Evolutionary conservation across 2,113 vertebrate species (phyloP), one percentile per base, ranked within the genome.

Genomic region (Oryzias curvinotus): DNA sequence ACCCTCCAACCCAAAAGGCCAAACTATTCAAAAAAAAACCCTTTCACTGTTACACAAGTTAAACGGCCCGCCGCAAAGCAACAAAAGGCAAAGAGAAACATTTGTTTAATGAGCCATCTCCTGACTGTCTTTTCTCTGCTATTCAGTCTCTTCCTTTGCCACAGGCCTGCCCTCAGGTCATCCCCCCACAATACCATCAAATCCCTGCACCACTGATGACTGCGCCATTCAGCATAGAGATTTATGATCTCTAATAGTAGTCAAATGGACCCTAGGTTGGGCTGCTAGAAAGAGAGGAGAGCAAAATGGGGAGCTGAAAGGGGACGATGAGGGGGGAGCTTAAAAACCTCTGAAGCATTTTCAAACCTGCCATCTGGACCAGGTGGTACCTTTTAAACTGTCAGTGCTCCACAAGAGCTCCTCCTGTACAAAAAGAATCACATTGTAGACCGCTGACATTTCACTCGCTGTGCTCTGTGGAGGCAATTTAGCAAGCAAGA

Each of bases 191-290:
- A 62, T 80, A 63, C 66, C 75, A 77, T 80, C 77, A 77, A 85
- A 81, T 76, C 73, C 80, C 65, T 49, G 70, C 74, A 30, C 70
- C 78, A 64, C 68, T 36, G 61, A 82, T 47, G 74, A 64, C 74
- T 54, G 67, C 51, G n/a, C 83, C 79, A 82, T 91, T 92, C 89
- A 85, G 50, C 18, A 4, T 7, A 16, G 77, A 90, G 90, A 92
- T 91, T 92, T 91, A 91, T 87, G 86, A 85, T 79, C 76, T 85
- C 69, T 90, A 88, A 91, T 87, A 82, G 84, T 66, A 65, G 83
- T 77, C 77, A 80, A 85, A 88, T 85, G 77, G 81, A 78, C 68
- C 75, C 8, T 52, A 68, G 81, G 60, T 55, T 52, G 54, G 68
- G 74, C 58, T 77, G 69, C 68, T 65, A 57, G 58, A 23, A 13